Evolutionary conservation across 1,140 invertebrate species (phyloP), one percentile per base, ranked within the genome.

Genomic region (Drosophila ananassae): DNA sequence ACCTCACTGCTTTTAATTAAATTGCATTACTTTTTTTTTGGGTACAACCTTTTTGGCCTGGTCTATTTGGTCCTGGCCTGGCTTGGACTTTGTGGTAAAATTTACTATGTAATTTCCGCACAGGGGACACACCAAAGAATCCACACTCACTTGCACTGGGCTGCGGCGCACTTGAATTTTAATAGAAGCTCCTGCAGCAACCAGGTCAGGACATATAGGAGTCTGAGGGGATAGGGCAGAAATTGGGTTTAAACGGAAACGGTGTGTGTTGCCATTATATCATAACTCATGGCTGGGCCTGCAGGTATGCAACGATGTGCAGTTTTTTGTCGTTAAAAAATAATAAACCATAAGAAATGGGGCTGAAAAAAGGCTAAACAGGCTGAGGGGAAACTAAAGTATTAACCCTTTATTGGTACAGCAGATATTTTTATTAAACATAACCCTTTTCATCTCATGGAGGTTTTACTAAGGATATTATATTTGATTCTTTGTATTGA

Each of bases 161-260:
- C 52, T 61, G 50, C 71, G 60, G 76, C 81, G 63, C 81, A 84
- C 81, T 80, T 73, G 81, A 74, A 85, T 85, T 85, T 84, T 84
- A 84, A 85, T 85, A 73, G 73, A 73, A 84, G 57, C 75, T 80
- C 59, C 69, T 48, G 56, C 51, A 59, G 46, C 52, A 22, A 44
- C 17, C 39, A 44, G 57, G 51, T 13, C 39, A 41, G 39, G 39
- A 6, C 12, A 17, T 21, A 21, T 10, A 22, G 25, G 9, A 13
- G 12, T 22, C 22, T 10, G 21, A n/a, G 48, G 22, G 34, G 2
- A 10, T 12, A 9, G 5, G 39, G 57, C 22, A 3, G 47, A 22
- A 39, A n/a, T 0, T 5, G 17, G 39, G 3, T 24, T 12, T 0
- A 47, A n/a, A 32, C 32, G n/a, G 30, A 66, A 41, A 34, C 25